Conservation (phyloP, 1,140 invertebrate species). For the Sitophilus oryzae region DNA sequence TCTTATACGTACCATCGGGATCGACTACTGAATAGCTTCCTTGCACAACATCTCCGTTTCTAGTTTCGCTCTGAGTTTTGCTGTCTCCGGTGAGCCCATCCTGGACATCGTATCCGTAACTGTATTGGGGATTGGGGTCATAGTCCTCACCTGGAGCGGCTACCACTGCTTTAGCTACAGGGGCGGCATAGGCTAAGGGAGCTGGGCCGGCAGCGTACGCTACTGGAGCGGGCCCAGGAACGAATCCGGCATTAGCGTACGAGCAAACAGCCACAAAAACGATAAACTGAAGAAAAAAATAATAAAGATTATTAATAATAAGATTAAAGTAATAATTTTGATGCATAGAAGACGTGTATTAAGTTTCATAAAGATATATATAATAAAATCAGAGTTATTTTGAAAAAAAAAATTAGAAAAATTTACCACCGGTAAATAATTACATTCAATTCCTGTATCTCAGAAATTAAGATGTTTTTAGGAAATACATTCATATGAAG, state of each 20-base stretch:
- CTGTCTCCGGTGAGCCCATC: slow-evolving; percentile 45
- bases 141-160: slow-evolving; percentile 36
- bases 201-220: slow-evolving; percentile 16
- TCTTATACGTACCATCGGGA: slow-evolving; percentile 58
- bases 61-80: slow-evolving; percentile 48
- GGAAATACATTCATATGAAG: too few species aligned
- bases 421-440: too few species aligned
- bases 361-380: too few species aligned
- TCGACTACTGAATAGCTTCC: slow-evolving; percentile 60
- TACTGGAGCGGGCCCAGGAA: slow-evolving; percentile 10
- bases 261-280: slow-evolving; percentile 23
- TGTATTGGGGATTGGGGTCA: slow-evolving; percentile 50
- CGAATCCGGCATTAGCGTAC: slow-evolving; percentile 24
- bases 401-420: too few species aligned
- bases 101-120: slow-evolving; percentile 47
- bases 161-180: slow-evolving; percentile 43
- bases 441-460: too few species aligned
- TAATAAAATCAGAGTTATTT: too few species aligned
- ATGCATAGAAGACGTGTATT: too few species aligned
- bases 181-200: slow-evolving; percentile 12
- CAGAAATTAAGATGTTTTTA: too few species aligned
- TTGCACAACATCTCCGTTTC: slow-evolving; percentile 58
- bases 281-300: slow-evolving; percentile 16
- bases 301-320: too few species aligned
- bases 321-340: too few species aligned